A percentile compares a stretch with the other conserved stretches of the same genome.
Evolutionary conservation across 2,888 invertebrate species (phyloP).

Genomic region (Cyclophora albipunctata): DNA sequence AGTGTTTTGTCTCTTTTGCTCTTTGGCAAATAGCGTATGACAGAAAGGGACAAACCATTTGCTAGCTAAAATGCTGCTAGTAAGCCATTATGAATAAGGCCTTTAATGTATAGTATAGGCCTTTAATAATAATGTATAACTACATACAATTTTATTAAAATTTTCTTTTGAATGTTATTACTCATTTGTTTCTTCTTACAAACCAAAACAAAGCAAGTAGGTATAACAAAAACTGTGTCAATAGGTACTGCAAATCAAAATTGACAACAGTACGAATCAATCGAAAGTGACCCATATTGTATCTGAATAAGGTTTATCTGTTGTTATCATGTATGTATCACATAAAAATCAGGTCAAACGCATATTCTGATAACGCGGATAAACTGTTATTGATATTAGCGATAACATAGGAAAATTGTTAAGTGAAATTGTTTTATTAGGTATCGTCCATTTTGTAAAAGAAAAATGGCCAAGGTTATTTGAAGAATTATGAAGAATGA

Average conservation of each 20-base stretch:
- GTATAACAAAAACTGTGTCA: conserved; percentile 41
- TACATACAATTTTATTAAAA: conserved; percentile 7
- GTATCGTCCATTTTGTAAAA: too few species aligned
- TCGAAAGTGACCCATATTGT: conserved; percentile 25
- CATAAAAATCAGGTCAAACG: conserved; percentile 57
- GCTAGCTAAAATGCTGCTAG: too few species aligned
- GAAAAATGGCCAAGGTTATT: too few species aligned
- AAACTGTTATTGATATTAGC: conserved; percentile 27
- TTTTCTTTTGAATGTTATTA: conserved; percentile 1
- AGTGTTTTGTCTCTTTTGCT: too few species aligned
- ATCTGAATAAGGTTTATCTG: conserved; percentile 19
- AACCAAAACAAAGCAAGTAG: conserved; percentile 37
- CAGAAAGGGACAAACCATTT: too few species aligned
- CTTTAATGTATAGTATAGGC: too few species aligned
- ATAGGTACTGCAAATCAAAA: conserved; percentile 22
- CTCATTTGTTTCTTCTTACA: conserved; percentile 4
- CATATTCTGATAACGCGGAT: conserved; percentile 43
- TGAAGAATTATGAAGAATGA: too few species aligned
- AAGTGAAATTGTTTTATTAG: too few species aligned
- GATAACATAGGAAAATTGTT: conserved; percentile 15
- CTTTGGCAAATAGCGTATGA: too few species aligned
- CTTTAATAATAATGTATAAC: too few species aligned
- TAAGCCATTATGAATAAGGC: too few species aligned
- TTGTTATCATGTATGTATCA: conserved; percentile 39
- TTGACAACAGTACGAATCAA: conserved; percentile 11